Evolutionary conservation across 1,140 invertebrate genomes (phyloP), one percentile per base, ranked within the genome.

Genomic region (Microplitis mediator): DNA sequence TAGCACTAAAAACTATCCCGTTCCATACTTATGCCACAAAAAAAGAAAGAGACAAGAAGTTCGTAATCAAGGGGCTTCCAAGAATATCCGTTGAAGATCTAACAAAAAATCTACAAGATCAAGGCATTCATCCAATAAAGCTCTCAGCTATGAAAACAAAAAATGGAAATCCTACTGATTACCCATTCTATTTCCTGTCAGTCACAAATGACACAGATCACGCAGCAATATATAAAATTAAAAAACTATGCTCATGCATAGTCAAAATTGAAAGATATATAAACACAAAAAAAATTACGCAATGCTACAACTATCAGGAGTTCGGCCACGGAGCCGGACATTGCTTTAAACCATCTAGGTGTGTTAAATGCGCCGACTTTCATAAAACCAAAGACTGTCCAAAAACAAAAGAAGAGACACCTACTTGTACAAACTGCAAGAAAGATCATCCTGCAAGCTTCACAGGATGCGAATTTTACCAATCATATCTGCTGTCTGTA

Each of bases 261-360:
- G 13, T n/a, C 2, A 54, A 54, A n/a, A n/a, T 54, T 2, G 52
- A 54, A n/a, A n/a, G 13, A 4, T n/a, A 54, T 23, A 1, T 50
- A 50, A 50, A 50, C 45, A 50, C 6, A 50, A 78, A 74, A 35
- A 73, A 72, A 11, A 34, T 70, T 9, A 72, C 76, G 0, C 73
- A 78, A 32, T 78, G 73, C 39, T 72, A 76, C 35, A 36, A 67
- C 0, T 78, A 74, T 32, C 76, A 76, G 64, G 16, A 14, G 0
- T 77, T 45, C 23, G 69, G 69, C 3, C 70, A 74, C 9, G 76
- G 76, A 0, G 45, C 73, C 1, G 36, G 2, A 0, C 73, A 74
- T 35, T 75, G 72, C 56, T 31, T 61, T 3, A 9, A 73, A 2
- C 9, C 9, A 13, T 71, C 74, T 0, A 69, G 51, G 35, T 78